Conservation (phyloP, 2,888 invertebrate species). For the Thalpophila matura region DNA sequence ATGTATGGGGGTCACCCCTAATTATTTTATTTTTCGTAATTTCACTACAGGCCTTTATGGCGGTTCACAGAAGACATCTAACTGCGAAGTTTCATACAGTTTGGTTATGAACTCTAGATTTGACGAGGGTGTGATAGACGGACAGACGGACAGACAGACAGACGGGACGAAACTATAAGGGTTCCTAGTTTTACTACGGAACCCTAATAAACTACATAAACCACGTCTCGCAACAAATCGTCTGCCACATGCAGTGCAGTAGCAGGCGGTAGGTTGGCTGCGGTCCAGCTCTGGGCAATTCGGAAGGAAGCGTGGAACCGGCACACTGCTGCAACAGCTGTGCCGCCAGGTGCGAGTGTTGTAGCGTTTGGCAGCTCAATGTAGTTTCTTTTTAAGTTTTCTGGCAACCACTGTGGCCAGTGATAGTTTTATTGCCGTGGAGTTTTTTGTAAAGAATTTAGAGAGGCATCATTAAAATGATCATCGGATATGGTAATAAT, state of each 20-base stretch:
- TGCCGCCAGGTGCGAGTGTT: slow-evolving; percentile 19
- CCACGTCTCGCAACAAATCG: not conserved
- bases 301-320: slow-evolving; percentile 28
- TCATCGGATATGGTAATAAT: not conserved
- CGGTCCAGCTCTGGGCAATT: slow-evolving; percentile 17
- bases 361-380: slow-evolving; percentile 18
- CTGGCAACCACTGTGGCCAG: slow-evolving; percentile 11
- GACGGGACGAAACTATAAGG: too few species aligned
- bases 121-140: too few species aligned
- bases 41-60: too few species aligned
- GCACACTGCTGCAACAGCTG: slow-evolving; percentile 35
- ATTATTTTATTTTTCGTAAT: too few species aligned
- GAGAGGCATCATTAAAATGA: too few species aligned
- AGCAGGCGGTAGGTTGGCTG: slow-evolving; percentile 21
- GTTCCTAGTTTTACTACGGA: too few species aligned
- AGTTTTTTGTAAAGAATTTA: not conserved
- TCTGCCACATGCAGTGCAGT: not conserved
- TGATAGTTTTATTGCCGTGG: slow-evolving; percentile 20
- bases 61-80: too few species aligned
- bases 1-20: too few species aligned
- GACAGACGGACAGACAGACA: too few species aligned
- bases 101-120: too few species aligned
- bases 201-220: too few species aligned
- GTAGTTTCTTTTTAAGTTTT: slow-evolving; percentile 12
- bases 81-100: too few species aligned